phyloP scores from a whole-genome alignment of 2,888 invertebrate genomes.

The Hemistola chrysoprasaria region DNA sequence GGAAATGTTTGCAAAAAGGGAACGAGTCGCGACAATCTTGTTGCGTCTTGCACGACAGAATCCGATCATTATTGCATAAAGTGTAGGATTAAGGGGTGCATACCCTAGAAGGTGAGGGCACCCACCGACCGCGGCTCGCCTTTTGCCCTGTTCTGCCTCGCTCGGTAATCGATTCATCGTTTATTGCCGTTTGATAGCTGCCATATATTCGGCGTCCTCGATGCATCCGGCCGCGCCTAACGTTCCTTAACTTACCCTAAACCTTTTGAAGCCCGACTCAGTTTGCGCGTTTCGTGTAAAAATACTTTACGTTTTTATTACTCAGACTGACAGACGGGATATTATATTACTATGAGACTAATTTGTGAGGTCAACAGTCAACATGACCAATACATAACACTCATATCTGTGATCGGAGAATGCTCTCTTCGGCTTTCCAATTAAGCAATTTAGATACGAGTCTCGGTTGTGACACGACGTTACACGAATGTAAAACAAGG shows the following conservation, averaged over 20 bases:
- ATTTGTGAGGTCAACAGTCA: constrained; percentile 66
- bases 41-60: constrained; percentile 60
- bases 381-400: constrained; percentile 50
- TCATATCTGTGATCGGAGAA: constrained; percentile 58
- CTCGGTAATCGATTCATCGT: constrained; percentile 62
- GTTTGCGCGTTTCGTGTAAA: not conserved
- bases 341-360: constrained; percentile 25
- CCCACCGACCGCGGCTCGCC: constrained; percentile 18
- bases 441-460: constrained; percentile 81
- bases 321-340: too few relatives aligned
- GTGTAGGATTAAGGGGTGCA: constrained; percentile 58
- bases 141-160: constrained; percentile 27
- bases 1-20: constrained; percentile 62
- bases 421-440: constrained; percentile 72
- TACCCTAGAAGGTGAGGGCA: constrained; percentile 44
- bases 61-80: constrained; percentile 66
- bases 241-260: not conserved
- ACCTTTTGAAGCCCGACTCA: not conserved
- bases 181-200: constrained; percentile 58
- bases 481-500: constrained; percentile 78
- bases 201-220: constrained; percentile 43
- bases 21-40: constrained; percentile 58
- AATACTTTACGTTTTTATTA: too few relatives aligned
- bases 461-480: constrained; percentile 63
- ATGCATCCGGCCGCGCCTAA: constrained; percentile 28